Percentiles rank a stretch among this genome's conserved stretches.
Evolutionary conservation across 2,113 vertebrate genomes (phyloP).

Genomic region (Cheirogaleus medius): DNA sequence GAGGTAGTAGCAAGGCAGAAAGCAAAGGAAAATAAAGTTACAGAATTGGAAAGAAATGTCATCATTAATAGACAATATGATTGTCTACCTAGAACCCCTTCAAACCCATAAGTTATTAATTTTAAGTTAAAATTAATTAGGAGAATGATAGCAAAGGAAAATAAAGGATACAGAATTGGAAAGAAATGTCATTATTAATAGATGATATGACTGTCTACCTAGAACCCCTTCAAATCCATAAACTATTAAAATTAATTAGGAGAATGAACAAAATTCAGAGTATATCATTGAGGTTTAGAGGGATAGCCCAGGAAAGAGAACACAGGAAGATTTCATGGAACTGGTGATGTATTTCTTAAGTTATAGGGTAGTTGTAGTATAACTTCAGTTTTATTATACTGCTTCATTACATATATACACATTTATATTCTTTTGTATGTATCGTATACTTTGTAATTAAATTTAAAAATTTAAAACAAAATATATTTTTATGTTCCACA

Average conservation of each 20-base stretch:
- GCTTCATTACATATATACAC: background rate
- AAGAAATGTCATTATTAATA: background rate
- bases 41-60: background rate
- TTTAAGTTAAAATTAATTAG: too few species aligned
- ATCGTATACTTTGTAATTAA: background rate
- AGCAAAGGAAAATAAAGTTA: background rate
- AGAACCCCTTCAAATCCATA: background rate
- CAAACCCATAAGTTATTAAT: background rate
- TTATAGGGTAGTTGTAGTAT: too few species aligned
- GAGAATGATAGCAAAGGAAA: background rate
- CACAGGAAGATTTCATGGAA: background rate
- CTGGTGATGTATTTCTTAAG: background rate
- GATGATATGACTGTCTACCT: background rate
- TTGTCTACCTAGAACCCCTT: background rate
- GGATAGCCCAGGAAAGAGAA: background rate
- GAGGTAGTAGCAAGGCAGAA: background rate
- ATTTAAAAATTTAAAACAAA: background rate
- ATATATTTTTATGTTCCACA: background rate
- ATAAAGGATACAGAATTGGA: background rate
- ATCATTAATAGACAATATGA: background rate
- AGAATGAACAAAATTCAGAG: background rate
- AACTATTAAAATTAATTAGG: background rate
- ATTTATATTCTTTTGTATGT: background rate
- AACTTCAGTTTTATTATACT: background rate
- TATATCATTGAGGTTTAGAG: background rate